Percentiles rank a stretch among this genome's conserved stretches.
These are phyloP conservation scores for Poecilus cupreus DNA, from an alignment of 2,888 invertebrate species.

Conservation along the genomic window DNA sequence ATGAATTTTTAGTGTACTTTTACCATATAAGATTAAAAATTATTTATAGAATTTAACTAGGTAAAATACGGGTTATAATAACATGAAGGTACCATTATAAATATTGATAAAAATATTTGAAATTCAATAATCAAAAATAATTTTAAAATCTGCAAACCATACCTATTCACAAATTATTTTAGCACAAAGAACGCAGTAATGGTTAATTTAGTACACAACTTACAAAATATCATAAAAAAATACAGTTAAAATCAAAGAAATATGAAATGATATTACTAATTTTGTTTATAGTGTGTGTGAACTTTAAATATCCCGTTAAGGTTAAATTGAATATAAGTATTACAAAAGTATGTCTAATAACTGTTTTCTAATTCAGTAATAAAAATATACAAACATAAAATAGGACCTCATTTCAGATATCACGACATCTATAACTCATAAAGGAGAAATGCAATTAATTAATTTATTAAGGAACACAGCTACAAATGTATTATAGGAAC, in stretches of 20 bases:
- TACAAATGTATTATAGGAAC: background rate
- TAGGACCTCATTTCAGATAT: background rate
- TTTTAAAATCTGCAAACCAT: no score
- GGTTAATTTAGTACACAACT: no score
- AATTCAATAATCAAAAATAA: no score
- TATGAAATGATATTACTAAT: background rate
- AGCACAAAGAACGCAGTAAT: background rate
- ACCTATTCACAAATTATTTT: no score
- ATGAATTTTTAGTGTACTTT: no score
- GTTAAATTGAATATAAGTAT: background rate
- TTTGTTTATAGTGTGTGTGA: background rate
- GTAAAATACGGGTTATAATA: no score
- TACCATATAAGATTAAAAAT: no score
- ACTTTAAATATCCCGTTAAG: background rate
- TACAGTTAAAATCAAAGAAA: background rate
- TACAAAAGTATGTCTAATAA: background rate
- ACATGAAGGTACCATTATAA: no score
- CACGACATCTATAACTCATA: background rate
- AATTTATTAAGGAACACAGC: background rate
- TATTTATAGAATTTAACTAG: no score
- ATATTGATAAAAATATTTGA: no score
- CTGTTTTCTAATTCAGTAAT: conserved; percentile 3
- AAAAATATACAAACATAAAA: conserved; percentile 7
- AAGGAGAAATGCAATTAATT: background rate
- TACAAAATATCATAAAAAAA: background rate